Base-by-base conservation (phyloP, 2,113 vertebrate genomes). In the Corythornis vintsioides region DNA sequence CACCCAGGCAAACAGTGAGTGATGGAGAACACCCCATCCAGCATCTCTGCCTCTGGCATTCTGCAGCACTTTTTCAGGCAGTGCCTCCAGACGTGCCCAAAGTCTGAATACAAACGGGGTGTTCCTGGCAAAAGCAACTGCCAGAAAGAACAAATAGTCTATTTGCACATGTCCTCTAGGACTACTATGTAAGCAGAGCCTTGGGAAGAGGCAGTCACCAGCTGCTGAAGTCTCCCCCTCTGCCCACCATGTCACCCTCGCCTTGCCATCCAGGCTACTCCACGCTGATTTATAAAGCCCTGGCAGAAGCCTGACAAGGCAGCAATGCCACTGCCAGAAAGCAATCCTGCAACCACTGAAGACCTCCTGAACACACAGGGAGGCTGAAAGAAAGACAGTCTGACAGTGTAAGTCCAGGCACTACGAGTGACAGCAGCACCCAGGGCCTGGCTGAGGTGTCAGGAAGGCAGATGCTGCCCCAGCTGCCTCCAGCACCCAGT, bases 401-500 rank as follows among this genome's bases (percentile, higher is more conserved):
- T 55, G 33, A 1, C 1, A 11, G 66, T 60, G 43, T 60, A 50
- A 60, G n/a, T 17, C 56, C 47, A 82, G 78, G 67, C 50, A 50
- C 26, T 9, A 15, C 0, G 3, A 43, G 28, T 1, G 64, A 24
- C 1, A 0, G 11, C 55, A 50, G 78, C 74, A 50, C 3, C 69
- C 81, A 70, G 55, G n/a, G 35, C 38, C 66, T 0, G 3, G 33
- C 40, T 0, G 4, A 79, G 75, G 52, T 33, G 67, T 57, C 72
- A 75, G n/a, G 14, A 33, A 43, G n/a, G 48, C 25, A 59, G 91
- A 25, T 26, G 2, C 11, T 4, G 38, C 24, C n/a, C 61, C 1
- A 1, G n/a, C 35, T 31, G 64, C 18, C 72, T 17, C n/a, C 64
- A 73, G 55, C 9, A 16, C 1, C 0, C 33, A 38, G 33, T 3